Evolutionary conservation across 2,797 vertebrate genomes (phyloP), one percentile per base, ranked within the genome.

Genomic region (Gorsachius magnificus): DNA sequence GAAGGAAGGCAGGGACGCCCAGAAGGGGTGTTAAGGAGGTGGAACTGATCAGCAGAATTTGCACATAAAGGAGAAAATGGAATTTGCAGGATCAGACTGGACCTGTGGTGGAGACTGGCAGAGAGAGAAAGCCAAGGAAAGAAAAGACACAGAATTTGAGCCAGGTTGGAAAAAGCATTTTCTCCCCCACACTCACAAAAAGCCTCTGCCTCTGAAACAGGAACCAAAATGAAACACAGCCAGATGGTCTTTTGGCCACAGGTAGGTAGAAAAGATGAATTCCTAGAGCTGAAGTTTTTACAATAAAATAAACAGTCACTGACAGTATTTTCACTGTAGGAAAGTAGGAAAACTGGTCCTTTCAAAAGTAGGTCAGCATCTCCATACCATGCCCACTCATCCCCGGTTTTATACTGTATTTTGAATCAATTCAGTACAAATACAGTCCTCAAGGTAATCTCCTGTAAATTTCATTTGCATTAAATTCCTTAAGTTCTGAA

Each of bases 391-490:
- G 17, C 16, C 38, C 53, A n/a, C 29, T 83, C 36, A 90, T 57
- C 20, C 22, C 17, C 1, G 22, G 6, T 61, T 86, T 89, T 87
- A 87, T 41, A 48, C 3, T 35, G 31, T 33, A 57, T 78, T 94
- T 85, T 90, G 80, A 90, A 95, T 92, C 45, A 83, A 77, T 35
- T 54, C 50, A 87, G 71, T 78, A 87, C 60, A 87, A 94, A 93
- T 54, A 83, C 5, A 81, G 17, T 48, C 13, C 69, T 75, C 53
- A 26, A 16, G 11, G 29, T 82, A 95, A 91, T 92, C 53, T 64
- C 38, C 46, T 83, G 26, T 45, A 94, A 77, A 95, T 85, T 89
- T 93, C 5, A 87, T 83, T 83, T 83, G 21, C 78, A 90, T 70
- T 89, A 95, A 83, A 89, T 60, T 90, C 38, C 25, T 83, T 41